phyloP scores from a whole-genome alignment of 2,113 vertebrate genomes.

The Chroicocephalus ridibundus region DNA sequence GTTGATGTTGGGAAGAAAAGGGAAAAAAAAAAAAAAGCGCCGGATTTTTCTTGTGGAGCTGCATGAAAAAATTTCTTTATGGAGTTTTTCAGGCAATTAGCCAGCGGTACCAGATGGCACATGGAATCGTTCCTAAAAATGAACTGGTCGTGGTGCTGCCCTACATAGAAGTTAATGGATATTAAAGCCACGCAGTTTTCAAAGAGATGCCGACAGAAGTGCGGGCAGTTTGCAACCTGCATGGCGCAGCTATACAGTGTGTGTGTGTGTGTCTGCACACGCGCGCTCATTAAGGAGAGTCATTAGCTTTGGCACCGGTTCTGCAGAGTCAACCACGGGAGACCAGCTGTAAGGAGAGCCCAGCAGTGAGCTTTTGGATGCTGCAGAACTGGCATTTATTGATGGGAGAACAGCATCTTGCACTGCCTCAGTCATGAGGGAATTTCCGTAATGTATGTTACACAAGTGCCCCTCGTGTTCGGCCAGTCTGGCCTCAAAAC shows the following conservation, averaged over 20 bases:
- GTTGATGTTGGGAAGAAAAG: not conserved
- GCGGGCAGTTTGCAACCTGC: not conserved
- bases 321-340: not conserved
- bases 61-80: not conserved
- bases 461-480: not conserved
- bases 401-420: not conserved
- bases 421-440: not conserved
- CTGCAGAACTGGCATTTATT: not conserved
- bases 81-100: not conserved
- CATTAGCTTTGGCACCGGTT: not conserved
- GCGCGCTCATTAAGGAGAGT: not conserved
- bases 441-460: not conserved
- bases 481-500: not conserved
- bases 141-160: rapidly evolving
- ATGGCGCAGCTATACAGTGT: not conserved
- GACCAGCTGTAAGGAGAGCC: not conserved
- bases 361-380: not conserved
- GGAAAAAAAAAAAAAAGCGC: rapidly evolving
- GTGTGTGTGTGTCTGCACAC: no score
- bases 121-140: not conserved
- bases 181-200: not conserved
- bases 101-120: not conserved
- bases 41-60: not conserved
- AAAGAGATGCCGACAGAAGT: not conserved
- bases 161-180: not conserved